These are phyloP conservation scores for Montipora foliosa DNA, from an alignment of 64 coral and sea anemone genomes.

Conservation along the genomic window DNA sequence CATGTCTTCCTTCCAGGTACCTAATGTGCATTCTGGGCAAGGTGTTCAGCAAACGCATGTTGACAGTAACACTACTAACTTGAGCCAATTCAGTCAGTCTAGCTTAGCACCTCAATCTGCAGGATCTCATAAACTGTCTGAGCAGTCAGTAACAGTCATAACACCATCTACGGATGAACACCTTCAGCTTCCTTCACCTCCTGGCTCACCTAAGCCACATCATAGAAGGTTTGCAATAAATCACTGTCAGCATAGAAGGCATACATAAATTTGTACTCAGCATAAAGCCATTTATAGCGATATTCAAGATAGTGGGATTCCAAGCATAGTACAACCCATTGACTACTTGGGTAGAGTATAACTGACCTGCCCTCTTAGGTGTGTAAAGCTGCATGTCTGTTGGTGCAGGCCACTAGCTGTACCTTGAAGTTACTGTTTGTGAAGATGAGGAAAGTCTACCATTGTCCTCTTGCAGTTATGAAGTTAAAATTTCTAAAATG, in stretches of 20 bases:
- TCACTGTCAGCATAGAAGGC: neutral
- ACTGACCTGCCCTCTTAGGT: too few species aligned
- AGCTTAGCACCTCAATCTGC: neutral
- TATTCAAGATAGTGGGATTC: too few species aligned
- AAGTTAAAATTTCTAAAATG: neutral
- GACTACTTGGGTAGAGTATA: too few species aligned
- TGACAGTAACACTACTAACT: neutral
- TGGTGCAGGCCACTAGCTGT: too few species aligned
- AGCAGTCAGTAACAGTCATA: neutral
- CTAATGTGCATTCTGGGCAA: neutral
- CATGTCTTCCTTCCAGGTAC: neutral
- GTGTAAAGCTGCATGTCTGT: too few species aligned
- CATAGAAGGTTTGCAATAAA: constrained; percentile 54
- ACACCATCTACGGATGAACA: constrained; percentile 23
- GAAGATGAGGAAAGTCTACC: too few species aligned
- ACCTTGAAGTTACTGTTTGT: too few species aligned
- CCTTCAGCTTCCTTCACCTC: constrained; percentile 73
- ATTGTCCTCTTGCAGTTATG: neutral
- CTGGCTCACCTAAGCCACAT: constrained; percentile 42
- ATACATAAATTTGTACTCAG: too few species aligned
- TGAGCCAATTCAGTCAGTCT: neutral
- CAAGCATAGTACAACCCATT: too few species aligned
- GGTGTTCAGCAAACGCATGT: neutral
- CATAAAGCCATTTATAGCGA: too few species aligned
- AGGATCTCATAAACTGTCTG: constrained; percentile 14